Conservation (phyloP, 2,797 vertebrate genomes). For the Delichon dasypus region DNA sequence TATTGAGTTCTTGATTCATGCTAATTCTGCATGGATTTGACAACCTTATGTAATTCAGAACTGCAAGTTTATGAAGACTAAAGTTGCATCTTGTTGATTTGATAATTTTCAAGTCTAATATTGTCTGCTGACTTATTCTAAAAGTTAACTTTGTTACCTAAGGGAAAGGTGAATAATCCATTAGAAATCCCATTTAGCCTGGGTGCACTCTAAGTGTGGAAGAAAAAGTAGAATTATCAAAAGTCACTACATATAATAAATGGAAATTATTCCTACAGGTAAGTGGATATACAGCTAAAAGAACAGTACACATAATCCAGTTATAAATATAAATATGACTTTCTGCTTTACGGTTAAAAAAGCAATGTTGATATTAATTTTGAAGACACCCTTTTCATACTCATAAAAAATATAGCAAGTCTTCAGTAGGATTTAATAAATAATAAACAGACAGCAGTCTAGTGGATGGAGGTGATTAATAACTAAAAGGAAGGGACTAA, state of each 20-base stretch:
- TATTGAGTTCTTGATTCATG: neutral
- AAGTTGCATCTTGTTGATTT: neutral
- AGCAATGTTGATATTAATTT: constrained; percentile 55
- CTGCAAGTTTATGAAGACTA: neutral
- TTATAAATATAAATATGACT: constrained; percentile 64
- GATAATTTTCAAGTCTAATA: neutral
- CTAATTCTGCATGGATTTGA: neutral
- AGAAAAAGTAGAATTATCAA: constrained; percentile 47
- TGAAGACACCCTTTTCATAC: constrained; percentile 51
- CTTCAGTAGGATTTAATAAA: constrained; percentile 64
- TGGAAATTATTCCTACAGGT: constrained; percentile 55
- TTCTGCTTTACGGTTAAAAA: constrained; percentile 65
- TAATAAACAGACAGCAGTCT: constrained; percentile 66
- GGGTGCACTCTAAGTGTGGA: neutral
- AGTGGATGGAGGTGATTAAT: constrained; percentile 66
- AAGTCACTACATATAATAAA: constrained; percentile 54
- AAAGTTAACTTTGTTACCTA: constrained; percentile 54
- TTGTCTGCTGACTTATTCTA: neutral
- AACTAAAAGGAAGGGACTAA: constrained; percentile 62
- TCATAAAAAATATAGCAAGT: constrained; percentile 63
- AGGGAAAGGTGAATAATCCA: constrained; percentile 45
- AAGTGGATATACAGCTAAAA: constrained; percentile 29
- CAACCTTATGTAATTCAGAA: neutral
- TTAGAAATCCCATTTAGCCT: constrained; percentile 30
- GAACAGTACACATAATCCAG: constrained; percentile 38